Percentiles rank a stretch among this genome's conserved stretches.
These are phyloP conservation scores for Hydriomena furcata DNA, from an alignment of 2,888 invertebrate species.

Conservation along the genomic window DNA sequence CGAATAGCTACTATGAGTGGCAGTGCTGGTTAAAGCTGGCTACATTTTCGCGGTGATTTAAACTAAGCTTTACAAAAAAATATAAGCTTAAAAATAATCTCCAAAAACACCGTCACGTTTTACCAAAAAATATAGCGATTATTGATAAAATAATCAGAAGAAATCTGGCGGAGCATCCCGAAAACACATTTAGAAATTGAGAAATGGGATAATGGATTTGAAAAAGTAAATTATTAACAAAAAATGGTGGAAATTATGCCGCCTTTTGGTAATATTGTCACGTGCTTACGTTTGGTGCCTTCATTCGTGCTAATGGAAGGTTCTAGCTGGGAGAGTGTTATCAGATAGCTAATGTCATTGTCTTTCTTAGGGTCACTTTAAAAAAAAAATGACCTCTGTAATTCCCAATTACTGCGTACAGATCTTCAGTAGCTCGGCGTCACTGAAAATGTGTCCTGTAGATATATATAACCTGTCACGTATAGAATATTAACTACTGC, in stretches of 20 bases:
- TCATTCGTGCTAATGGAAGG: slow-evolving; percentile 3
- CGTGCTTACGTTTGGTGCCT: slow-evolving; percentile 44
- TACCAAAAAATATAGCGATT: slow-evolving; percentile 30
- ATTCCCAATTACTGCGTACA: too few relatives aligned
- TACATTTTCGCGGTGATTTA: too few relatives aligned
- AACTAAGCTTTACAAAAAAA: too few relatives aligned
- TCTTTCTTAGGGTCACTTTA: too few relatives aligned
- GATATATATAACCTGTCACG: too few relatives aligned
- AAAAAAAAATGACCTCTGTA: too few relatives aligned
- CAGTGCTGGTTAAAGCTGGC: too few relatives aligned
- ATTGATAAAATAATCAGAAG: slow-evolving; percentile 44
- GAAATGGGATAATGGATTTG: slow-evolving; percentile 51
- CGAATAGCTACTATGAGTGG: too few relatives aligned
- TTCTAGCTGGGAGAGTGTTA: background rate
- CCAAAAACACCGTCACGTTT: slow-evolving; percentile 19
- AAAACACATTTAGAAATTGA: slow-evolving; percentile 48
- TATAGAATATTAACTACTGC: too few relatives aligned
- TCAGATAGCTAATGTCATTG: background rate
- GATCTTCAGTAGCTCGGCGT: too few relatives aligned
- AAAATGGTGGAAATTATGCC: slow-evolving; percentile 55
- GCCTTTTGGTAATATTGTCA: slow-evolving; percentile 49
- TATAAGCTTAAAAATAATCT: slow-evolving; percentile 16
- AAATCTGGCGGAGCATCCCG: slow-evolving; percentile 36
- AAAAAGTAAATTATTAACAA: slow-evolving; percentile 45
- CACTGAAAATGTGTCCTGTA: too few relatives aligned